Evolutionary conservation across 1,140 invertebrate species (phyloP), one percentile per base, ranked within the genome.

Genomic region (Eumaeus atala): DNA sequence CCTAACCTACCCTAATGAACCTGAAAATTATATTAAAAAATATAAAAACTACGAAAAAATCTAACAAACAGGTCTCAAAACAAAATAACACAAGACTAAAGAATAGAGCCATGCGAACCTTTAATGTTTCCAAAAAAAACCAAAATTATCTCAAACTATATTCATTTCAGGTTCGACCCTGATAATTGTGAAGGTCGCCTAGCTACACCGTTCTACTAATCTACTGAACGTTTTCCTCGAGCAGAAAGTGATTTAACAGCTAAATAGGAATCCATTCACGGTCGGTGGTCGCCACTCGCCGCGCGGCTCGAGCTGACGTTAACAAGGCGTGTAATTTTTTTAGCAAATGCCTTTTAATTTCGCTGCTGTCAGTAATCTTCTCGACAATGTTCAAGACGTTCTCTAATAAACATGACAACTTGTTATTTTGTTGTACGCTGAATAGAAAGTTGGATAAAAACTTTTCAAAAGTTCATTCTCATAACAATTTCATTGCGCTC

Each of bases 241-340:
- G 16, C 16, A 44, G 40, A 44, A 44, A 44, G 40, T 44, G 40
- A 44, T 44, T 44, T 44, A 9, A 44, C 16, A 9, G 12, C 12
- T 9, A 17, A 44, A 16, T 16, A 44, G 40, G 40, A 44, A 44
- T 44, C 17, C 7, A 28, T 44, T 44, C 16, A 16, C 40, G 40
- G 12, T 44, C 6, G 21, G 21, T 28, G 21, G 21, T 6, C 21
- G 21, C 21, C 21, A n/a, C n/a, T n/a, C n/a, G n/a, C n/a, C n/a
- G n/a, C n/a, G 21, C 21, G 21, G 21, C 21, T 12, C 40, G 40
- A 16, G 40, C 40, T 16, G 9, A 1, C 17, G 40, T 9, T 16
- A 44, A 44, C 40, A 16, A 44, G 40, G 12, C 40, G 40, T 44
- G 40, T 16, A 44, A 16, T 14, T 44, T 44, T 44, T 42, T 44